Base-by-base conservation (phyloP, 2,113 vertebrate species). In the Aspiorhynchus laticeps region DNA sequence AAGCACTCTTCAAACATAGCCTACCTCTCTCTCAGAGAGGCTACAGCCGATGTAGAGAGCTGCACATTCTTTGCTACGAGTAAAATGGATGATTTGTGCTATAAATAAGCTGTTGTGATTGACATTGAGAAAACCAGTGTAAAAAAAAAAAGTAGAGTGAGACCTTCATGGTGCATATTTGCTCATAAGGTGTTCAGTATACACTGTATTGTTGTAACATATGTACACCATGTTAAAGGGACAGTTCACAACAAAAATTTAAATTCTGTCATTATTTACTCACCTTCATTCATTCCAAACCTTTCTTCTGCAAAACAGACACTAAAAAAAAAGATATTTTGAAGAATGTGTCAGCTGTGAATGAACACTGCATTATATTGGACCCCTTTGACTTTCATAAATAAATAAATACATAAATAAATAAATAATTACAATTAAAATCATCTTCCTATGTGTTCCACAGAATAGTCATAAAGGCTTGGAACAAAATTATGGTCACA, bases 1-100 rank as follows among this genome's bases (percentile, higher is more conserved):
- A 93, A 94, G 84, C 67, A 81, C 84, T 53, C 88, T 88, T 67
- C 65, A 86, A 89, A 76, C 85, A 53, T 33, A 82, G 86, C 86
- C 69, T 76, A 71, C 79, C 67, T 89, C 73, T 17, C 84, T 84
- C 17, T 17, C 74, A 15, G 26, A 31, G 33, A 87, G 61, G 26
- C 69, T 74, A 38, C 67, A 36, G 82, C 69, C 26, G 10, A 11
- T 69, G 61, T 67, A 24, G 63, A 83, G 69, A 41, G 69, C 69
- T n/a, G n/a, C 38, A 61, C 24, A 43, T 67, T 67, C 80, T 46
- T 8, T 19, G 69, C 67, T 74, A 73, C 21, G 6, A 36, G 21
- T 38, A 24, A 73, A 84, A 84, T n/a, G 21, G 67, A 73, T 73
- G 19, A 56, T 59, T 87, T 38, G 36, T 43, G 81, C 59, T 87